These are phyloP conservation scores for Brevipalpus yothersi DNA, from an alignment of 1,140 invertebrate genomes.

Conservation along the genomic window DNA sequence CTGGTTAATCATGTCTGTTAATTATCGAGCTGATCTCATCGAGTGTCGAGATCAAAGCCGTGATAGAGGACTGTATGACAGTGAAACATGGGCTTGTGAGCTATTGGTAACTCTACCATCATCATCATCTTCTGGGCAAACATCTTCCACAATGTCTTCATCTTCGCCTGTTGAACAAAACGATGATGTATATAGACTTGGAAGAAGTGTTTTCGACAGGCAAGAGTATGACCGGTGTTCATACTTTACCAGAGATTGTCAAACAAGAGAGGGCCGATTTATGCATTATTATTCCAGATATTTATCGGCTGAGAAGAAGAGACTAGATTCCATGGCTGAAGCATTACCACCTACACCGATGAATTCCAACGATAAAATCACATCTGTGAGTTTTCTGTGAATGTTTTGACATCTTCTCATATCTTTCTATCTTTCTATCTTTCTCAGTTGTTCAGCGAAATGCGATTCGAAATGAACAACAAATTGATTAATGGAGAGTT, in stretches of 20 bases:
- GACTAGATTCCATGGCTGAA: conserved; percentile 7
- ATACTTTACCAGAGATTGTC: conserved; percentile 46
- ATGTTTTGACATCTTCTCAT: not conserved
- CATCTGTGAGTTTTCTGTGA: conserved; percentile 3
- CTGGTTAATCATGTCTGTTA: not conserved
- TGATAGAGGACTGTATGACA: conserved; percentile 11
- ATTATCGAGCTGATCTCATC: not conserved
- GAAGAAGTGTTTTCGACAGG: conserved; percentile 68
- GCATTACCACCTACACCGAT: conserved; percentile 6
- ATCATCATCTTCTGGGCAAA: not conserved
- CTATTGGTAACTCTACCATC: conserved; percentile 4
- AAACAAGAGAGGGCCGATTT: conserved; percentile 39
- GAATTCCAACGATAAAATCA: conserved; percentile 30
- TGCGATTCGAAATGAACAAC: conserved; percentile 12
- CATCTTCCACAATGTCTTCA: not conserved
- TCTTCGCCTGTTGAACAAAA: not conserved
- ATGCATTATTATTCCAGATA: conserved; percentile 61
- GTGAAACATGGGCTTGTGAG: conserved; percentile 11
- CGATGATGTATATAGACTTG: conserved; percentile 32
- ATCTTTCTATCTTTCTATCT: not conserved
- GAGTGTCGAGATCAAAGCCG: conserved; percentile 17
- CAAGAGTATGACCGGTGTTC: conserved; percentile 77
- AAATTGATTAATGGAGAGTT: conserved; percentile 4
- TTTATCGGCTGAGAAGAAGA: conserved; percentile 22
- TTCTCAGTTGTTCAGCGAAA: conserved; percentile 5